Evolutionary conservation across 2,888 invertebrate species (phyloP).

Genomic region (Parnassius mnemosyne): DNA sequence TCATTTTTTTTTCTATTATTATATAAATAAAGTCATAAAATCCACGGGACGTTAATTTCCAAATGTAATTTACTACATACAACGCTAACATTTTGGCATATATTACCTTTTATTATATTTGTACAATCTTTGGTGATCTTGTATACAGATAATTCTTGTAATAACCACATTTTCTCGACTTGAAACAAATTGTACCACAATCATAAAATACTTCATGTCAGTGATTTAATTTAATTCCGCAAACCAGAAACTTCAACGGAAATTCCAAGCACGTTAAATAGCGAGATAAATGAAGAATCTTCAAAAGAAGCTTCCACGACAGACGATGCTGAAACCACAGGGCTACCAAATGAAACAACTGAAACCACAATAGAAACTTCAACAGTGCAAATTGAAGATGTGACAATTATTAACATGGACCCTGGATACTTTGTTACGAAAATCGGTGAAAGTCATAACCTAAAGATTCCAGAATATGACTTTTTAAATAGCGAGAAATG

Average conservation of each 20-base stretch:
- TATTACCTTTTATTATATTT: slow-evolving; percentile 3
- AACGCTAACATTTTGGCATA: not conserved
- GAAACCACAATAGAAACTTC: slow-evolving; percentile 13
- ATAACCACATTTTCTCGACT: not conserved
- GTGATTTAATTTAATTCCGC: slow-evolving; percentile 14
- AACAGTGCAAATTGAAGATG: slow-evolving; percentile 16
- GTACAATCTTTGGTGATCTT: slow-evolving; percentile 5
- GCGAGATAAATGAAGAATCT: slow-evolving; percentile 11
- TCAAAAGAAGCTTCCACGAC: slow-evolving; percentile 12
- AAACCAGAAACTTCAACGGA: slow-evolving; percentile 16
- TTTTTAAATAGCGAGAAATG: slow-evolving; percentile 46
- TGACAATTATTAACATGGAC: slow-evolving; percentile 24
- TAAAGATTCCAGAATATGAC: slow-evolving; percentile 35
- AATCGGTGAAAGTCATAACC: slow-evolving; percentile 33
- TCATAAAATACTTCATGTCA: not conserved
- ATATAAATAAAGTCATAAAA: too few relatives aligned
- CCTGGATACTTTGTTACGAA: slow-evolving; percentile 26
- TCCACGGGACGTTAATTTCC: too few relatives aligned
- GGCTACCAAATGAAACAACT: slow-evolving; percentile 1
- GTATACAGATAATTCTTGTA: slow-evolving; percentile 1
- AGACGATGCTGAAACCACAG: not conserved
- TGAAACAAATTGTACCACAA: not conserved
- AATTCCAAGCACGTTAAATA: slow-evolving; percentile 5
- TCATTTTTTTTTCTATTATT: too few relatives aligned
- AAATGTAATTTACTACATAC: too few relatives aligned